A percentile compares a stretch with the other conserved stretches of the same genome.
Evolutionary conservation across 2,113 vertebrate species (phyloP).

Genomic region (Centropus unirufus): DNA sequence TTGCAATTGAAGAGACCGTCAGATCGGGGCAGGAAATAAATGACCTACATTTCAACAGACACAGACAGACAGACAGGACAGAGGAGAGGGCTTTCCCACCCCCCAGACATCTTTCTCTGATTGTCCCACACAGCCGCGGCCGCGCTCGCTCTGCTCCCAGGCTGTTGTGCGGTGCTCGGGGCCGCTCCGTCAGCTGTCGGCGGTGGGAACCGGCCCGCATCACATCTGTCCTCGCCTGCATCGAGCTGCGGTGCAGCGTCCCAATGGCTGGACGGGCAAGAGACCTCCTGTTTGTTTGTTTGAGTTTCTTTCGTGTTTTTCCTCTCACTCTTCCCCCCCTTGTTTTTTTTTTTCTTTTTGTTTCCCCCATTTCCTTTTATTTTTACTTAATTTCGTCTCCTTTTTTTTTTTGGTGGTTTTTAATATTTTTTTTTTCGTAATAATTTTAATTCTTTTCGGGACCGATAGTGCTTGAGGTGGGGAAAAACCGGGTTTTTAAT

Average conservation of each 20-base stretch:
- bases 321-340: background rate
- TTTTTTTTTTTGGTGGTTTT: background rate
- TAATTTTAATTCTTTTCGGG: constrained; percentile 18
- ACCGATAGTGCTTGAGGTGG: background rate
- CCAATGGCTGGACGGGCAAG: constrained; percentile 60
- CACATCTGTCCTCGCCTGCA: constrained; percentile 75
- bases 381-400: background rate
- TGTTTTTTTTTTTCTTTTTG: background rate
- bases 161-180: constrained; percentile 70
- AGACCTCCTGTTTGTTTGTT: constrained; percentile 51
- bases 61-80: constrained; percentile 79
- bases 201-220: constrained; percentile 76
- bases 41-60: constrained; percentile 79
- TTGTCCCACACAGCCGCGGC: constrained; percentile 78
- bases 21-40: constrained; percentile 77
- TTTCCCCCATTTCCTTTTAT: background rate
- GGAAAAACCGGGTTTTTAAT: constrained; percentile 66
- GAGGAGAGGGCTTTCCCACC: constrained; percentile 73
- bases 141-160: constrained; percentile 65
- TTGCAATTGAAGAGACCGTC: constrained; percentile 67
- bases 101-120: constrained; percentile 70
- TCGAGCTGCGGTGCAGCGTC: constrained; percentile 60
- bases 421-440: background rate
- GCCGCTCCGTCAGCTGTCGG: constrained; percentile 78
- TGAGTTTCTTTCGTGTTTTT: background rate